Percentiles rank a stretch among this genome's conserved stretches.
phyloP scores from a whole-genome alignment of 1,140 invertebrate genomes.

The Glossosoma conforme region DNA sequence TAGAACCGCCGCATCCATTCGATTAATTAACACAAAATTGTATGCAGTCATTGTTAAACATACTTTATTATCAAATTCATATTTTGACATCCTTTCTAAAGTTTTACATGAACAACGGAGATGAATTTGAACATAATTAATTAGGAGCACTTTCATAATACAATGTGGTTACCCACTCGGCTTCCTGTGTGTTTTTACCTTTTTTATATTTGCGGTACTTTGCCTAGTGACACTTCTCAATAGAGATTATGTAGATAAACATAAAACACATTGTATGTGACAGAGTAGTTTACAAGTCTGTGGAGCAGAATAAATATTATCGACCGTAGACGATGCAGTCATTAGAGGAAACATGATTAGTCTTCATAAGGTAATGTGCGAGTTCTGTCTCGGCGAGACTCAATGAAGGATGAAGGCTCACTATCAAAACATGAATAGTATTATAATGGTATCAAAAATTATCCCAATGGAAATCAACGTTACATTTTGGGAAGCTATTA shows the following conservation, averaged over 20 bases:
- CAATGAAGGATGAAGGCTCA: no score
- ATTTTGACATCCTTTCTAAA: slow-evolving; percentile 15
- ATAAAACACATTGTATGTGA: slow-evolving; percentile 13
- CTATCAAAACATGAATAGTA: no score
- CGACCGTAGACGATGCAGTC: slow-evolving; percentile 10
- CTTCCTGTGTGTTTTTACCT: slow-evolving; percentile 14
- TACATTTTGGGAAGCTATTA: no score
- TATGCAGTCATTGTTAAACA: no score
- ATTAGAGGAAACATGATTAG: no score
- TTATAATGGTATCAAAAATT: no score
- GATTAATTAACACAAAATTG: no score
- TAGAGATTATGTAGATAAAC: slow-evolving; percentile 11
- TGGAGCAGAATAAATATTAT: slow-evolving; percentile 3
- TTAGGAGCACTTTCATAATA: slow-evolving; percentile 9
- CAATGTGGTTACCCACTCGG: slow-evolving; percentile 19
- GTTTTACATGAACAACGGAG: slow-evolving; percentile 2
- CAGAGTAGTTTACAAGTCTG: slow-evolving; percentile 12
- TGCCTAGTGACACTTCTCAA: slow-evolving; percentile 8
- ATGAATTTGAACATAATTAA: not conserved
- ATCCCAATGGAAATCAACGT: no score
- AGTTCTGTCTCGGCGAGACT: no score
- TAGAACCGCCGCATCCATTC: no score
- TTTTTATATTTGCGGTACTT: not conserved
- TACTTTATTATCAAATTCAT: slow-evolving; percentile 11
- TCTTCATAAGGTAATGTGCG: no score